These are phyloP conservation scores for Acanthochromis polyacanthus DNA, from an alignment of 2,113 vertebrate species.

Conservation along the genomic window DNA sequence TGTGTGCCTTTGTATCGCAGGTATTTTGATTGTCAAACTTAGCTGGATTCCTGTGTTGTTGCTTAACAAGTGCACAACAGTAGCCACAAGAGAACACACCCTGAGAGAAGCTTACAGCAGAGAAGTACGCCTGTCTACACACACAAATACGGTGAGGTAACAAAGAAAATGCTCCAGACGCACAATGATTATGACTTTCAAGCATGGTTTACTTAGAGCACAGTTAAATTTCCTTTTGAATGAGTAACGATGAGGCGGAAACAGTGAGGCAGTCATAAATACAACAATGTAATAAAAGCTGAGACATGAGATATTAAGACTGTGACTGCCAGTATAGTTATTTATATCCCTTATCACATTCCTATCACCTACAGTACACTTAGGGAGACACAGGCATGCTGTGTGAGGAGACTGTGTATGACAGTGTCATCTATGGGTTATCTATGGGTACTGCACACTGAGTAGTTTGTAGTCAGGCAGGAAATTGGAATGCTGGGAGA, in stretches of 20 bases:
- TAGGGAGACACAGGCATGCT: background rate
- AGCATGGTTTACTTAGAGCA: background rate
- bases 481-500: background rate
- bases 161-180: background rate
- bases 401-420: background rate
- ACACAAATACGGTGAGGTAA: background rate
- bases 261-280: background rate
- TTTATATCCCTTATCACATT: constrained; percentile 34
- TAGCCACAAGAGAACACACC: constrained; percentile 36
- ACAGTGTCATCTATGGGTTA: constrained; percentile 56
- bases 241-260: background rate
- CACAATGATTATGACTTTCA: background rate
- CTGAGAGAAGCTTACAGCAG: background rate
- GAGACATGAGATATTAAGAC: background rate
- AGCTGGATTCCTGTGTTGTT: constrained; percentile 10
- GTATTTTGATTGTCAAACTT: constrained; percentile 4
- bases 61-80: background rate
- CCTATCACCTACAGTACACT: constrained; percentile 13
- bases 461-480: background rate
- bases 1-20: background rate
- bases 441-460: constrained; percentile 42
- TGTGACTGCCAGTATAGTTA: constrained; percentile 2
- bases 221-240: background rate
- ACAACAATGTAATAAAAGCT: background rate
- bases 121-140: constrained; percentile 25